These are phyloP conservation scores for Rotaria magnacalcarata DNA, from an alignment of 2,888 invertebrate genomes.

Conservation along the genomic window DNA sequence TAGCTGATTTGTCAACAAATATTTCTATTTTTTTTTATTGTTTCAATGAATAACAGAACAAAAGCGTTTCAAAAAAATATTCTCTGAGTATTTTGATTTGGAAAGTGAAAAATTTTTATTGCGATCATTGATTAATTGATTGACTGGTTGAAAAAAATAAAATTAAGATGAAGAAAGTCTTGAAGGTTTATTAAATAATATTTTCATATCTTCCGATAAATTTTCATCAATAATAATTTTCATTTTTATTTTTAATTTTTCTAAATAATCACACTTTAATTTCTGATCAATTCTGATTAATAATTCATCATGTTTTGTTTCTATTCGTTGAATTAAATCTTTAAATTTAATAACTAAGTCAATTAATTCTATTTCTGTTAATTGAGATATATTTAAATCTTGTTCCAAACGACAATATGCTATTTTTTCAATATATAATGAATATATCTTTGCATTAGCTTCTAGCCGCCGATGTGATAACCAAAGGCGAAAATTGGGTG, in stretches of 20 bases:
- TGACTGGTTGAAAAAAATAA: neutral
- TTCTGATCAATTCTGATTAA: neutral
- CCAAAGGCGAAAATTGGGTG: constrained; percentile 43
- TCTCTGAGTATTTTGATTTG: neutral
- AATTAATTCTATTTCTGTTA: neutral
- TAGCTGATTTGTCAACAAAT: neutral
- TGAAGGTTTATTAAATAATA: neutral
- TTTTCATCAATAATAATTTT: constrained; percentile 30
- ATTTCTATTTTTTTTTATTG: too few species aligned
- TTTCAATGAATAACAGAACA: too few species aligned
- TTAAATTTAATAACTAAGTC: constrained; percentile 4
- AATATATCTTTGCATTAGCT: constrained; percentile 38
- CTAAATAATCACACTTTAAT: neutral
- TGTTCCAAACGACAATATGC: constrained; percentile 21
- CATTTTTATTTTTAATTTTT: neutral
- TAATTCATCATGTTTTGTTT: constrained; percentile 2
- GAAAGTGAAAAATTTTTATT: neutral
- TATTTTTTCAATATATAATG: constrained; percentile 33
- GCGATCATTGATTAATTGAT: neutral
- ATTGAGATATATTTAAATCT: neutral
- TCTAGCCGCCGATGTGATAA: constrained; percentile 38
- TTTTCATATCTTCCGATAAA: constrained; percentile 32
- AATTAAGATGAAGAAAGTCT: neutral
- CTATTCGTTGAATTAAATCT: neutral
- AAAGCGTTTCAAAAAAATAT: too few species aligned